Percentiles rank a stretch among this genome's conserved stretches.
These are phyloP conservation scores for Drosophila simulans DNA, from an alignment of 1,140 invertebrate species.

Conservation along the genomic window DNA sequence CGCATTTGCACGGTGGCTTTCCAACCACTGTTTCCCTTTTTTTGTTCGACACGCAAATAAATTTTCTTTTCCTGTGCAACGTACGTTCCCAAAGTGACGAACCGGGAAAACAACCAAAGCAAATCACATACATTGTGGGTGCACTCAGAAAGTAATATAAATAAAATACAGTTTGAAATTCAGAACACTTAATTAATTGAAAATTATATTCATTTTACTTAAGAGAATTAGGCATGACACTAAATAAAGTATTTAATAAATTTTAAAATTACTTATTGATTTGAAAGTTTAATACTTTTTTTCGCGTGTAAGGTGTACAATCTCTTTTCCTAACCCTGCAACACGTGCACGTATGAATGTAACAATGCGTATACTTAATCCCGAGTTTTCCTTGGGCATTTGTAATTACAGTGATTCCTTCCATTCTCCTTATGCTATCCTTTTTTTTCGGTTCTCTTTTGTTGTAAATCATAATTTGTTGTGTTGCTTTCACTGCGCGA, in stretches of 20 bases:
- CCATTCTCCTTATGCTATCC: conserved; percentile 20
- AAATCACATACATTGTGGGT: conserved; percentile 25
- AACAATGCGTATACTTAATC: conserved; percentile 46
- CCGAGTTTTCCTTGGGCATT: conserved; percentile 28
- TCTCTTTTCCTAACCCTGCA: conserved; percentile 24
- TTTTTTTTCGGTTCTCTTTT: conserved; percentile 12
- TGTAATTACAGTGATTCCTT: conserved; percentile 70
- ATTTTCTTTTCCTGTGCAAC: conserved; percentile 58
- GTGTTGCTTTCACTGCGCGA: conserved; percentile 36
- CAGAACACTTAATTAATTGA: too few relatives aligned
- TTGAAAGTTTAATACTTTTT: neutral
- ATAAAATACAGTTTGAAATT: neutral
- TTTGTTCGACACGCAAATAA: conserved; percentile 71
- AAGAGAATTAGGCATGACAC: too few relatives aligned
- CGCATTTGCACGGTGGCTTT: conserved; percentile 46
- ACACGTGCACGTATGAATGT: conserved; percentile 50
- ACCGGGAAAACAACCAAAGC: conserved; percentile 21
- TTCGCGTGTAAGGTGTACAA: conserved; percentile 8
- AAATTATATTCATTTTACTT: too few relatives aligned
- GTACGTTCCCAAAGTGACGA: conserved; percentile 21
- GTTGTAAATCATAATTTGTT: conserved; percentile 72
- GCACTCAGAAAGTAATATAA: neutral
- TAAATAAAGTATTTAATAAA: too few relatives aligned
- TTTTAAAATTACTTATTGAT: too few relatives aligned
- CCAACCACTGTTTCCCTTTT: conserved; percentile 1